These are phyloP conservation scores for Leptestheria dahalacensis DNA, from an alignment of 1,140 invertebrate genomes.

Conservation along the genomic window DNA sequence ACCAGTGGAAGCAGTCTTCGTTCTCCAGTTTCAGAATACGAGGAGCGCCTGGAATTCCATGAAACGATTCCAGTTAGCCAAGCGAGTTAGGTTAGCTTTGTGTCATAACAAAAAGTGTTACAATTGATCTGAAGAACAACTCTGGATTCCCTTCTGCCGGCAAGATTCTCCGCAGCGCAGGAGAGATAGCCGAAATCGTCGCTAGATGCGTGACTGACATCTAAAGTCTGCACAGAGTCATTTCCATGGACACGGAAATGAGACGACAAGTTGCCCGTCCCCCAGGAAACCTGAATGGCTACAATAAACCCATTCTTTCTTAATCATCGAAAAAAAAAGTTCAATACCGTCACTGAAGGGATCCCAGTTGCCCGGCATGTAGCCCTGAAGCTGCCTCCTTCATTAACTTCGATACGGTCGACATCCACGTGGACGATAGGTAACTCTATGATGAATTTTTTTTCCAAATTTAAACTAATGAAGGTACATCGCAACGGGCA, in stretches of 20 bases:
- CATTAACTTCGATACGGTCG: not conserved
- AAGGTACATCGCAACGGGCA: not conserved
- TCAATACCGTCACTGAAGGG: too few relatives aligned
- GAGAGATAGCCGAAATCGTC: conserved; percentile 5
- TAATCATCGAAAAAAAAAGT: too few relatives aligned
- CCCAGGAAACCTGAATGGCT: not conserved
- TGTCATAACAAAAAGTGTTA: too few relatives aligned
- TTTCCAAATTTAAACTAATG: not conserved
- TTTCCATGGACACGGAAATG: not conserved
- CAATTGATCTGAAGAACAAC: not conserved
- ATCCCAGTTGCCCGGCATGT: not conserved
- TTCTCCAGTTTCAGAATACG: conserved; percentile 1
- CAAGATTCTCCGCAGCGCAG: conserved; percentile 6
- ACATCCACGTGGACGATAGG: not conserved
- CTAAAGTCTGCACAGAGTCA: not conserved
- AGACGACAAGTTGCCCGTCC: not conserved
- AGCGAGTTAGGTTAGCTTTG: not conserved
- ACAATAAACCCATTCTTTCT: not conserved
- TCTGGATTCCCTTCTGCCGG: not conserved
- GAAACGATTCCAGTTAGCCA: not conserved
- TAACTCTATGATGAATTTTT: too few relatives aligned
- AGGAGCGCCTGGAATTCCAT: not conserved
- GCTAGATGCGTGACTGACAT: not conserved
- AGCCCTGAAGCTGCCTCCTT: not conserved
- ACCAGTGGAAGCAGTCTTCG: conserved; percentile 5